phyloP scores from a whole-genome alignment of 2,797 vertebrate species.

The Channa striata region DNA sequence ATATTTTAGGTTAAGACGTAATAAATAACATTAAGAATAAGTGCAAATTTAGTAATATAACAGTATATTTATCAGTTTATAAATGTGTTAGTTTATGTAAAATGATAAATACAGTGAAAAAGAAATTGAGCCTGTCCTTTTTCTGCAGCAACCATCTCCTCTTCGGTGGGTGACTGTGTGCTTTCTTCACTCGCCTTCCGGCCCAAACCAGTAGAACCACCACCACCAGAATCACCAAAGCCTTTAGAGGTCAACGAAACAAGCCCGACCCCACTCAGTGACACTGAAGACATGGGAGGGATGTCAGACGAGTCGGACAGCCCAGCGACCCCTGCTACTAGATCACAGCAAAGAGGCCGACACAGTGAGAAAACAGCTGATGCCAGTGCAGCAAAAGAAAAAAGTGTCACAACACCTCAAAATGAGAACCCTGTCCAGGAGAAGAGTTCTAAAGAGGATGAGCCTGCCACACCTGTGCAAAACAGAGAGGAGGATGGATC shows the following conservation, averaged over 20 bases:
- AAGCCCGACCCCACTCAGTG: conserved; percentile 55
- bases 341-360: conserved; percentile 14
- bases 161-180: conserved; percentile 79
- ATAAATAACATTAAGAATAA: not conserved
- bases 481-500: conserved; percentile 6
- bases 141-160: conserved; percentile 75
- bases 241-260: conserved; percentile 25
- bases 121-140: not conserved
- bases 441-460: conserved; percentile 26
- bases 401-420: not conserved
- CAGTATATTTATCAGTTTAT: not conserved
- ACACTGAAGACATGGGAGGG: conserved; percentile 60
- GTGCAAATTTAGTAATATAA: not conserved
- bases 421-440: conserved; percentile 17
- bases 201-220: conserved; percentile 51
- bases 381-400: conserved; percentile 30
- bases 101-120: not conserved
- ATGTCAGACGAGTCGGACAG: conserved; percentile 67
- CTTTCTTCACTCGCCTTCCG: conserved; percentile 74
- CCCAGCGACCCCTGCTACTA: not conserved
- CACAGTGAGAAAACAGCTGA: conserved; percentile 12
- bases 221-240: conserved; percentile 46
- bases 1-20: not conserved
- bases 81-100: not conserved
- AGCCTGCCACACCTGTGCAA: not conserved